These are phyloP conservation scores for Blastobasis adustella DNA, from an alignment of 2,888 invertebrate genomes.

Conservation along the genomic window DNA sequence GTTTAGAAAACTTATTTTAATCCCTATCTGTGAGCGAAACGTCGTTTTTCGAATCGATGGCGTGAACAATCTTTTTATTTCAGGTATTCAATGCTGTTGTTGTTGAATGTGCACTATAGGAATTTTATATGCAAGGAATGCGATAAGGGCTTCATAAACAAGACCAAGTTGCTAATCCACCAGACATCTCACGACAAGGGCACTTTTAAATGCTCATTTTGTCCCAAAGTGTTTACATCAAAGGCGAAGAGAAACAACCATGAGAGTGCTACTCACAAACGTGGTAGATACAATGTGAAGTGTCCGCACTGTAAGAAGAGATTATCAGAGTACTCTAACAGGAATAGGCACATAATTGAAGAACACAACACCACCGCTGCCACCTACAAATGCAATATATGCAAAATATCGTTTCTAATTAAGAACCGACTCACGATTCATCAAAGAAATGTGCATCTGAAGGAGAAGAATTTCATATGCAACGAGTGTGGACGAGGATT, in stretches of 20 bases:
- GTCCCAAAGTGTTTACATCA: constrained; percentile 45
- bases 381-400: constrained; percentile 31
- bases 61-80: too few species aligned
- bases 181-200: constrained; percentile 16
- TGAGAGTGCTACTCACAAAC: constrained; percentile 33
- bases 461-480: constrained; percentile 42
- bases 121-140: constrained; percentile 38
- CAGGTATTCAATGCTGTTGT: too few species aligned
- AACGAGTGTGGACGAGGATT: constrained; percentile 47
- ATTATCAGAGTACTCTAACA: constrained; percentile 25
- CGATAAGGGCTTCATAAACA: constrained; percentile 15
- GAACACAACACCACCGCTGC: constrained; percentile 5
- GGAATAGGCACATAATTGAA: constrained; percentile 18
- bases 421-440: constrained; percentile 28
- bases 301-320: constrained; percentile 30
- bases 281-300: constrained; percentile 13
- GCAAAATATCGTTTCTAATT: constrained; percentile 27
- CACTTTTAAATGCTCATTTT: constrained; percentile 23
- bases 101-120: constrained; percentile 38
- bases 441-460: constrained; percentile 40
- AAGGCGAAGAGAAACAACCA: constrained; percentile 43
- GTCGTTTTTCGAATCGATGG: too few species aligned
- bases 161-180: constrained; percentile 5
- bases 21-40: too few species aligned
- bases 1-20: too few species aligned